phyloP scores from a whole-genome alignment of 2,113 vertebrate genomes.

The Dromas ardeola region DNA sequence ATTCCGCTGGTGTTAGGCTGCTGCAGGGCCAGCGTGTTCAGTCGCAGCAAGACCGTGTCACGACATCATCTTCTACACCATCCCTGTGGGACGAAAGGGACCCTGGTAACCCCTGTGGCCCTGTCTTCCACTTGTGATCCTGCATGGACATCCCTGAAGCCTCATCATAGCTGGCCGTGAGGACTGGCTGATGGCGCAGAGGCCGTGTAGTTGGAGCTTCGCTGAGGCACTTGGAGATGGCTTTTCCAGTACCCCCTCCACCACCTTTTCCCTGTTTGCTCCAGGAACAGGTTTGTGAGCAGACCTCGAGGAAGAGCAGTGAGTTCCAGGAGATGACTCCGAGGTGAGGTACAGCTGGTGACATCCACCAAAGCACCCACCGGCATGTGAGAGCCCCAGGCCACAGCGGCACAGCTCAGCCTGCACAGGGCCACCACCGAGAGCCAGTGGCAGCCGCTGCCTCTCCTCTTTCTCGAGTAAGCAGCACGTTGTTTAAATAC shows the following conservation, averaged over 20 bases:
- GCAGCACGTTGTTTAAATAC: background rate
- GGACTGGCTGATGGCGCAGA: background rate
- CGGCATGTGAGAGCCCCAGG: background rate
- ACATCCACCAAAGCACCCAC: background rate
- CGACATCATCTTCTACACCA: background rate
- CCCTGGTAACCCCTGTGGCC: background rate
- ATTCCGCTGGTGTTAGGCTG: background rate
- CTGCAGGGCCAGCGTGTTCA: background rate
- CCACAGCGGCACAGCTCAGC: background rate
- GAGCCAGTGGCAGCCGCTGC: background rate
- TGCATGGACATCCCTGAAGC: rapidly evolving
- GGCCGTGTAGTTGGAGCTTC: background rate
- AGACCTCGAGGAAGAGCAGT: background rate
- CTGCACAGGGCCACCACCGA: background rate
- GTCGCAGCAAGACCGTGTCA: background rate
- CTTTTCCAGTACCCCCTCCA: background rate
- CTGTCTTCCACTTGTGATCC: background rate
- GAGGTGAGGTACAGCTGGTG: background rate
- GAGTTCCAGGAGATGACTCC: background rate
- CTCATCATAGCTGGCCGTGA: background rate
- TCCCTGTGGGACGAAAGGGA: background rate
- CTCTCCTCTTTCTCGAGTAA: background rate
- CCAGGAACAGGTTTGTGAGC: background rate
- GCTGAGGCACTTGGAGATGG: rapidly evolving
- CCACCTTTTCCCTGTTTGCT: background rate